A percentile compares a stretch with the other conserved stretches of the same genome.
phyloP scores from a whole-genome alignment of 2,113 vertebrate species.

The Lasiurus cinereus region DNA sequence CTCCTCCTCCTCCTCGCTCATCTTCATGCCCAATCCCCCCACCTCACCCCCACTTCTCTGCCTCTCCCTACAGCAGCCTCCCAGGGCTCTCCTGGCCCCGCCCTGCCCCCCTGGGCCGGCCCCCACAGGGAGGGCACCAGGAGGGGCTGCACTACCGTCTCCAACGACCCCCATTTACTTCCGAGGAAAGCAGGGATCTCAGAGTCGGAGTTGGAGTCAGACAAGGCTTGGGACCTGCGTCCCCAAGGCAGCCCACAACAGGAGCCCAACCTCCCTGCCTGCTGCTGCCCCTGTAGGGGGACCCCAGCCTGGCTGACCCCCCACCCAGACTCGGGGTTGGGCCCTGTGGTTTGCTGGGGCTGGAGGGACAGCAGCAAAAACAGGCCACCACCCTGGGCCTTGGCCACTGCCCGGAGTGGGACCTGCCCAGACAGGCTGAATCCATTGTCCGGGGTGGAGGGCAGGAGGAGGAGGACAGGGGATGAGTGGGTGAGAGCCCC shows the following conservation, averaged over 20 bases:
- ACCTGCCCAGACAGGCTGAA: not conserved
- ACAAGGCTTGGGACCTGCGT: no score
- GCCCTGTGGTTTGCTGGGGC: not conserved
- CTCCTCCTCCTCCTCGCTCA: not conserved
- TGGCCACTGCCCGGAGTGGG: not conserved
- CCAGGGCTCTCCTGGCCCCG: rapidly evolving
- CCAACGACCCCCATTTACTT: not conserved
- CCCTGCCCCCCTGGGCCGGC: not conserved
- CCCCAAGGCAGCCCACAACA: no score
- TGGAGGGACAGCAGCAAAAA: rapidly evolving
- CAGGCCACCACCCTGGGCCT: rapidly evolving
- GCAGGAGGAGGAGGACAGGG: no score
- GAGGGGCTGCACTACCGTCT: not conserved
- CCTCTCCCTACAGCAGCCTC: not conserved
- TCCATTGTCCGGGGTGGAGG: not conserved
- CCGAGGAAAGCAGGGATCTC: not conserved
- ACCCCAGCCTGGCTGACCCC: rapidly evolving
- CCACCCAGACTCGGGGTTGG: not conserved
- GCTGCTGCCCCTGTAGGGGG: not conserved
- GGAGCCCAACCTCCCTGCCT: not conserved
- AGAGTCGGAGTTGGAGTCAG: no score
- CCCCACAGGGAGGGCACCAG: no score
- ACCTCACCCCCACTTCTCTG: no score
- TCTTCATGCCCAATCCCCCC: rapidly evolving
- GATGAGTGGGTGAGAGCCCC: not conserved